Base-by-base conservation (phyloP, 1,140 invertebrate genomes). In the Drosophila burlai region DNA sequence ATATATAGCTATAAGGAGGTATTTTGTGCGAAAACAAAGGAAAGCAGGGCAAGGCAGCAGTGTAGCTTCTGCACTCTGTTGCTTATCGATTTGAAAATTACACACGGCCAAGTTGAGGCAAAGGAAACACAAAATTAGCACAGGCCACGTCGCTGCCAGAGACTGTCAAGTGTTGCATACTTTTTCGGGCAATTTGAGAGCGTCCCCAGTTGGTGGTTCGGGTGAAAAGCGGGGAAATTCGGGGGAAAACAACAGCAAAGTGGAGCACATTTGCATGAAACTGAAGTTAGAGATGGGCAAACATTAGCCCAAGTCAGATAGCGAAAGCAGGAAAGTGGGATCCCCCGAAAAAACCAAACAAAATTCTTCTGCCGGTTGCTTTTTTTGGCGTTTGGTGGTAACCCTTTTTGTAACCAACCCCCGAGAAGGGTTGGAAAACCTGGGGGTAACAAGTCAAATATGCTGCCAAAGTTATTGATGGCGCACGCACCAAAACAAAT, bases 391-490 rank as follows among this genome's bases (percentile, higher is more conserved):
- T 75, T 64, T 75, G 60, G 58, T 36, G 63, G 63, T 45, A 83
- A 72, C 65, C 66, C 75, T 40, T 79, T 64, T 24, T 57, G 64
- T 45, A 40, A 60, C 13, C 57, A 52, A 69, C 74, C 75, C 64
- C 18, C 21, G 11, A 10, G n/a, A 40, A 24, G 21, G 10, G 18
- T 15, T 18, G 40, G 18, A 10, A 24, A 50, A 21, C 24, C 29
- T 26, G 24, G 21, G 61, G 67, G 49, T 59, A 59, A 52, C 43
- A 78, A 83, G 80, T 86, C 83, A 89, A 86, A 86, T 86, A 86
- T 89, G 85, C 84, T 90, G 81, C 54, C 78, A 84, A 89, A 79
- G 85, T 89, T 89, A 89, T 89, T 89, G 85, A 89, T 89, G 85
- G 75, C 81, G 42, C 79, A 90, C 85, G 85, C 85, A 90, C 67